Evolutionary conservation across 2,797 vertebrate genomes (phyloP).

Genomic region (Gallirallus australis): DNA sequence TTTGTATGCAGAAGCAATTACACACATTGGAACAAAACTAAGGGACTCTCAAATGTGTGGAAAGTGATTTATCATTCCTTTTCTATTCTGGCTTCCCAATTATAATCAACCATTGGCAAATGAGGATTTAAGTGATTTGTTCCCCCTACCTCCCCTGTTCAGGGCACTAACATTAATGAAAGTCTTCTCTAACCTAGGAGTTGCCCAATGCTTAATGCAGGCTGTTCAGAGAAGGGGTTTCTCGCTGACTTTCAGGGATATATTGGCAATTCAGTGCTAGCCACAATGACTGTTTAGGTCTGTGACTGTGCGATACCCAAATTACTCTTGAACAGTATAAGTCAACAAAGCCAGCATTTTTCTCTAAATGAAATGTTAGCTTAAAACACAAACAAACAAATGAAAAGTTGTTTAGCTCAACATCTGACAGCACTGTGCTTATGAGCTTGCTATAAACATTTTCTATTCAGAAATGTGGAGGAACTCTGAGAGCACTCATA

Average conservation of each 20-base stretch:
- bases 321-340: neutral
- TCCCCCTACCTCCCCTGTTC: fast-evolving
- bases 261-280: neutral
- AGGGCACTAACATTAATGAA: neutral
- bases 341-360: neutral
- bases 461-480: neutral
- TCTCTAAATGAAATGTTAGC: neutral
- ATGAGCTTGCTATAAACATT: neutral
- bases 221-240: neutral
- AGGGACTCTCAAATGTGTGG: neutral
- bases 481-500: neutral
- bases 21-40: neutral
- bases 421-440: neutral
- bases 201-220: neutral
- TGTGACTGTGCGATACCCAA: neutral
- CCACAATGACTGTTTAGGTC: neutral
- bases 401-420: neutral
- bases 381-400: neutral
- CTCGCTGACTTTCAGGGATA: neutral
- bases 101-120: neutral
- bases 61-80: neutral
- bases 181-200: neutral
- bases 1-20: neutral
- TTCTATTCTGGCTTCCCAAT: neutral
- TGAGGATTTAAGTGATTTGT: neutral